These are phyloP conservation scores for Tipula confusa DNA, from an alignment of 2,888 invertebrate genomes.

Conservation along the genomic window DNA sequence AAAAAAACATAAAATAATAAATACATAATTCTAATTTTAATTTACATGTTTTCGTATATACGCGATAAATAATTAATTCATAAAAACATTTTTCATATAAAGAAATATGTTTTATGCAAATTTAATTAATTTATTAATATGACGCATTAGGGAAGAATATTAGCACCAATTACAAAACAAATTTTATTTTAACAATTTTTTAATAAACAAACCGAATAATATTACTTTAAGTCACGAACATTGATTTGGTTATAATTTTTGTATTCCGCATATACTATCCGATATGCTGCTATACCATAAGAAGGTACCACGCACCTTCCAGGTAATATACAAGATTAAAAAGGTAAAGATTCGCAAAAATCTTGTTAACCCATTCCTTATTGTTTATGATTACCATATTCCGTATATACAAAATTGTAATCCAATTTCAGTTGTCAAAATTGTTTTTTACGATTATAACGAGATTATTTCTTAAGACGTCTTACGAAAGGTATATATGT, in stretches of 20 bases:
- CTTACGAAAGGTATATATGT: neutral
- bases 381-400: neutral
- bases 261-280: neutral
- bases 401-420: neutral
- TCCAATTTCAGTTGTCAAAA: neutral
- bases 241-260: neutral
- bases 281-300: neutral
- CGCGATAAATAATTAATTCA: neutral
- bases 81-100: neutral
- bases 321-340: neutral
- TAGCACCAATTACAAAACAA: conserved; percentile 25
- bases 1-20: too few relatives aligned
- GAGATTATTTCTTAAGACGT: conserved; percentile 1
- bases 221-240: conserved; percentile 20
- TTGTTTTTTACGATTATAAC: neutral
- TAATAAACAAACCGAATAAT: neutral
- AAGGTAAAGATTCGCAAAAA: neutral
- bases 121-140: conserved; percentile 25
- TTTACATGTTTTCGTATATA: neutral
- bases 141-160: conserved; percentile 20
- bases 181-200: neutral
- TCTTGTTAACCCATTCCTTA: neutral
- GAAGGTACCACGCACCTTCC: too few relatives aligned
- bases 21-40: neutral
- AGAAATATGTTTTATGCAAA: conserved; percentile 20